Percentiles rank a stretch among this genome's conserved stretches.
Conservation (phyloP, 2,888 invertebrate species). For the Xestia rhomboidea region DNA sequence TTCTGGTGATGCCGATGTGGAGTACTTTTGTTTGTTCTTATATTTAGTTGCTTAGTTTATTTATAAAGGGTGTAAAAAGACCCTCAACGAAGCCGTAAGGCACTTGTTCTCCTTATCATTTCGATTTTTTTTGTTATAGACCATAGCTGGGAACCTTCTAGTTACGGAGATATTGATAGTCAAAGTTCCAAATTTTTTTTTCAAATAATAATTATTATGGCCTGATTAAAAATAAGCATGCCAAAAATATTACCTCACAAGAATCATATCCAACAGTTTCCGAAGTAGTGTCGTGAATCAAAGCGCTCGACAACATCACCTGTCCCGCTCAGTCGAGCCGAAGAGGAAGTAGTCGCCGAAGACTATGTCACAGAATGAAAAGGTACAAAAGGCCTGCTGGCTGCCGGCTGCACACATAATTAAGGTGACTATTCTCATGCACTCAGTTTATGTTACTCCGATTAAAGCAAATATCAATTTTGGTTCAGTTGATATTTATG, state of each 20-base stretch:
- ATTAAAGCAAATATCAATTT: neutral
- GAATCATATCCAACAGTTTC: conserved; percentile 19
- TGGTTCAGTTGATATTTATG: neutral
- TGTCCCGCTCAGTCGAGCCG: conserved; percentile 22
- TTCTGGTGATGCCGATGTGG: neutral
- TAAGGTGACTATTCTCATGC: neutral
- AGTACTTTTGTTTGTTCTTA: neutral
- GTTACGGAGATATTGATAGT: too few relatives aligned
- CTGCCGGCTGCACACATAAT: too few relatives aligned
- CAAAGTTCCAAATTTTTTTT: too few relatives aligned
- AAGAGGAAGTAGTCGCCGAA: conserved; percentile 16
- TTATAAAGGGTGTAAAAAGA: too few relatives aligned
- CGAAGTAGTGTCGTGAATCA: conserved; percentile 45
- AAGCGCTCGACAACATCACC: conserved; percentile 44
- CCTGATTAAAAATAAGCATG: neutral
- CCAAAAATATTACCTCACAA: neutral
- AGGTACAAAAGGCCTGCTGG: neutral
- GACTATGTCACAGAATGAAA: neutral
- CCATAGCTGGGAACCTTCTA: too few relatives aligned
- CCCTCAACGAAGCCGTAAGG: too few relatives aligned
- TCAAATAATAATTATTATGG: neutral
- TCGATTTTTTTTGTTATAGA: too few relatives aligned
- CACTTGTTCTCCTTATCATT: too few relatives aligned
- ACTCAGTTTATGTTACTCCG: neutral
- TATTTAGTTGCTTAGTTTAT: neutral